A percentile compares a stretch with the other conserved stretches of the same genome.
Conservation (phyloP, 64 coral and sea anemone species). For the Trachythela sp. region DNA sequence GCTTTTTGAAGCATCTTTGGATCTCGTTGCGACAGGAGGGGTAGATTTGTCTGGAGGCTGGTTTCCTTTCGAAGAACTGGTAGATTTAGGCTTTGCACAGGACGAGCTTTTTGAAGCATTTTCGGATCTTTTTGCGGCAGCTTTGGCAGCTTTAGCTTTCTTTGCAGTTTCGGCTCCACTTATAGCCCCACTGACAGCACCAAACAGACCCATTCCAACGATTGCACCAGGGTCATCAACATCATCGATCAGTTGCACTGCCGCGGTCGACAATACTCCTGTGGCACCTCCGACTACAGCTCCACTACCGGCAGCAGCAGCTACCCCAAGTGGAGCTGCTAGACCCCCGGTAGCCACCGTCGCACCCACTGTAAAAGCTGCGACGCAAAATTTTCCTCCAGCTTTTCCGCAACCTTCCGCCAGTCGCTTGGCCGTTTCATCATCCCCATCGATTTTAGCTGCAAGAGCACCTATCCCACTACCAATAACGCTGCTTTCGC, state of each 20-base stretch:
- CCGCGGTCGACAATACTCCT: constrained; percentile 9
- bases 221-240: neutral
- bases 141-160: too few species aligned
- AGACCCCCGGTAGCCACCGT: neutral
- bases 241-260: constrained; percentile 5
- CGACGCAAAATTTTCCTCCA: neutral
- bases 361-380: neutral
- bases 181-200: neutral
- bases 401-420: neutral
- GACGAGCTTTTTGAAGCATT: too few species aligned
- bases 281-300: constrained; percentile 14
- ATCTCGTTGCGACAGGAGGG: too few species aligned
- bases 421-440: neutral
- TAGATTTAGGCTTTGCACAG: too few species aligned
- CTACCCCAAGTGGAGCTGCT: neutral
- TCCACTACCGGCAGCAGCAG: neutral
- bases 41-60: too few species aligned
- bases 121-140: too few species aligned
- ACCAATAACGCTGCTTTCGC: constrained; percentile 35
- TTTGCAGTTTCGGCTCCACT: too few species aligned
- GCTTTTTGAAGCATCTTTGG: too few species aligned
- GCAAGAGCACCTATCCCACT: neutral
- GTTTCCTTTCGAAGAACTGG: too few species aligned
- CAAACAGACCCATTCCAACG: constrained; percentile 20
- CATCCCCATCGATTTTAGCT: neutral